Evolutionary conservation across 1,140 invertebrate species (phyloP).

Genomic region (Drosophila navojoa): DNA sequence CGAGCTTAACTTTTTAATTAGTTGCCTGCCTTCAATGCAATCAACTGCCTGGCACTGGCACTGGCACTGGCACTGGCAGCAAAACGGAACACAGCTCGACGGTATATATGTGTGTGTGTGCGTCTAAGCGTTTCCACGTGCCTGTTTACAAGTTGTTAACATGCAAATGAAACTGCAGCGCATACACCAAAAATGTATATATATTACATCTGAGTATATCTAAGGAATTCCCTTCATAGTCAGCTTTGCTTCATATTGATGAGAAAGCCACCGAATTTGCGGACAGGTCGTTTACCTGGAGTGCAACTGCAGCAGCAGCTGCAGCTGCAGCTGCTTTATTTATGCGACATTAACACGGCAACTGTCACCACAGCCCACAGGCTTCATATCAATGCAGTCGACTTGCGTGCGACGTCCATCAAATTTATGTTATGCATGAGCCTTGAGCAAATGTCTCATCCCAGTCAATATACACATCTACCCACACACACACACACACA

Average conservation of each 20-base stretch:
- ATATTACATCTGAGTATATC: constrained; percentile 3
- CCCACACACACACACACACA: background rate
- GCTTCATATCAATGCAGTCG: background rate
- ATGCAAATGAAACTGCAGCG: constrained; percentile 69
- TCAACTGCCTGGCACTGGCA: constrained; percentile 53
- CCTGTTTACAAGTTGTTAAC: constrained; percentile 67
- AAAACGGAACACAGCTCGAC: constrained; percentile 12
- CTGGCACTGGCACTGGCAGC: constrained; percentile 40
- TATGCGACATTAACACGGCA: constrained; percentile 55
- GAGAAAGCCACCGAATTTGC: background rate
- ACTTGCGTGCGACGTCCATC: constrained; percentile 51
- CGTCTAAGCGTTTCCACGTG: constrained; percentile 42
- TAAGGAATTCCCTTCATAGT: constrained; percentile 50
- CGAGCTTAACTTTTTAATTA: constrained; percentile 81
- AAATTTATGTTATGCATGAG: constrained; percentile 63
- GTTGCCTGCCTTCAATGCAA: constrained; percentile 75
- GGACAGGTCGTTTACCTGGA: background rate
- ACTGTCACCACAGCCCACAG: constrained; percentile 27
- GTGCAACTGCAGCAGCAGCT: constrained; percentile 10
- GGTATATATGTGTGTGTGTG: background rate
- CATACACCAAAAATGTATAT: constrained; percentile 13
- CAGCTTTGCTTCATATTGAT: constrained; percentile 31
- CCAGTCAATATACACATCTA: background rate
- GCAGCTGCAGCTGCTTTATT: constrained; percentile 55
- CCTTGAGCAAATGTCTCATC: constrained; percentile 21